These are phyloP conservation scores for Diarsia dahlii DNA, from an alignment of 2,888 invertebrate genomes.

Conservation along the genomic window DNA sequence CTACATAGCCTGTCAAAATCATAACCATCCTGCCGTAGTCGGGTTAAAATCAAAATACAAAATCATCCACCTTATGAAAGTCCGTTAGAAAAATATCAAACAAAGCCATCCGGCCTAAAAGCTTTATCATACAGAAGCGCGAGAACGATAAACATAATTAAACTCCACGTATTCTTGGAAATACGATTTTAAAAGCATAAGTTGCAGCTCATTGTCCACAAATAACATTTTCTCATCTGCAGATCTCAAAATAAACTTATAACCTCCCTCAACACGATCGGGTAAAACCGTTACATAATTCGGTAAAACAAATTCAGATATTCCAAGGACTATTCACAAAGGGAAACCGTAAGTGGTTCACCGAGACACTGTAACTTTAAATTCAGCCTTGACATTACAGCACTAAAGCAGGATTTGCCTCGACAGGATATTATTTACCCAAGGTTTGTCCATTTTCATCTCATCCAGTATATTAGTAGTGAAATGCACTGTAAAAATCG, in stretches of 20 bases:
- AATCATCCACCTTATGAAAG: background rate
- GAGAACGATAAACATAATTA: background rate
- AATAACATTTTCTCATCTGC: constrained; percentile 20
- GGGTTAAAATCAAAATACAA: no score
- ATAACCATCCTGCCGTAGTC: no score
- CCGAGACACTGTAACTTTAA: constrained; percentile 15
- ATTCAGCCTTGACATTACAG: constrained; percentile 25
- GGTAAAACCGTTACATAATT: constrained; percentile 46
- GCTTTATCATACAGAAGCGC: background rate
- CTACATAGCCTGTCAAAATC: no score
- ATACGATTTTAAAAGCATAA: background rate
- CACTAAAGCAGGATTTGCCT: constrained; percentile 30
- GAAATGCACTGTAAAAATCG: constrained; percentile 60
- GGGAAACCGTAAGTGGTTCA: constrained; percentile 37
- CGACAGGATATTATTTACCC: constrained; percentile 29
- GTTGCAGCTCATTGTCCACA: constrained; percentile 11
- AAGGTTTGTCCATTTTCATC: constrained; percentile 33
- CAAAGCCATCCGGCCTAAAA: background rate
- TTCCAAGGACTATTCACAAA: constrained; percentile 49
- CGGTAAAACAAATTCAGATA: constrained; percentile 62
- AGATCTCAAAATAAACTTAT: constrained; percentile 31
- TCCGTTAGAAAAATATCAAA: background rate
- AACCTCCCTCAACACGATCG: constrained; percentile 21
- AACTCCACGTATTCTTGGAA: background rate
- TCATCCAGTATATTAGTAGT: constrained; percentile 43